Conservation (phyloP, 30 jellyfish, hydroid and myxozoan genomes). For the Pelagia noctiluca region DNA sequence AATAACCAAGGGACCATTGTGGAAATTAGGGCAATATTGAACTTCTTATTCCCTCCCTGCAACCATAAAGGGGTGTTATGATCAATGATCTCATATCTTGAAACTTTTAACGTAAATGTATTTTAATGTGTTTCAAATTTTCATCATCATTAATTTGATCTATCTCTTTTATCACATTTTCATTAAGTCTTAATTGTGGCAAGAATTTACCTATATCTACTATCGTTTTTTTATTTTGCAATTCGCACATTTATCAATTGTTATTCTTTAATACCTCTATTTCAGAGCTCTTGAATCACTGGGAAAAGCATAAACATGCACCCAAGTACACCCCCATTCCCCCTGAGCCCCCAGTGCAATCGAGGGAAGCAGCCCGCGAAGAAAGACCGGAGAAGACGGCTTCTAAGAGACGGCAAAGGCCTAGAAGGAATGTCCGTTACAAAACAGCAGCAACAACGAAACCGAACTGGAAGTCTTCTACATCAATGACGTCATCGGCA, state of each 20-base stretch:
- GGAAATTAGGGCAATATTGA: too few relatives aligned
- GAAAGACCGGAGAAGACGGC: background rate
- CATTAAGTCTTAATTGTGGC: background rate
- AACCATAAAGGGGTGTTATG: too few relatives aligned
- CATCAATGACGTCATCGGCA: conserved; percentile 12
- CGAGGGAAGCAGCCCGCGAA: conserved; percentile 8
- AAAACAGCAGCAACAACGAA: background rate
- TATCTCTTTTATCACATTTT: too few relatives aligned
- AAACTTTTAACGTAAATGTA: background rate
- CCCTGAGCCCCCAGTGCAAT: conserved; percentile 8
- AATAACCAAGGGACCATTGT: too few relatives aligned
- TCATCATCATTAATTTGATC: too few relatives aligned
- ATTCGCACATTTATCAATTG: background rate
- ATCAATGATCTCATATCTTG: too few relatives aligned
- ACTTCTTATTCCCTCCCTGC: too few relatives aligned
- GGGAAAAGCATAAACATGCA: conserved; percentile 56
- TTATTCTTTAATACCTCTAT: background rate
- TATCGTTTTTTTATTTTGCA: background rate
- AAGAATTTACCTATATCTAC: background rate
- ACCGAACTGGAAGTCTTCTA: background rate
- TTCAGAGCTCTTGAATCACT: conserved; percentile 57
- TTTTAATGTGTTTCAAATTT: background rate
- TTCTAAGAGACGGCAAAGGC: background rate
- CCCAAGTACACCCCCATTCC: conserved; percentile 47
- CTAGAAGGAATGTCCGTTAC: conserved; percentile 7